Evolutionary conservation across 2,888 invertebrate species (phyloP), one percentile per base, ranked within the genome.

Genomic region (Matsumyia berberina): DNA sequence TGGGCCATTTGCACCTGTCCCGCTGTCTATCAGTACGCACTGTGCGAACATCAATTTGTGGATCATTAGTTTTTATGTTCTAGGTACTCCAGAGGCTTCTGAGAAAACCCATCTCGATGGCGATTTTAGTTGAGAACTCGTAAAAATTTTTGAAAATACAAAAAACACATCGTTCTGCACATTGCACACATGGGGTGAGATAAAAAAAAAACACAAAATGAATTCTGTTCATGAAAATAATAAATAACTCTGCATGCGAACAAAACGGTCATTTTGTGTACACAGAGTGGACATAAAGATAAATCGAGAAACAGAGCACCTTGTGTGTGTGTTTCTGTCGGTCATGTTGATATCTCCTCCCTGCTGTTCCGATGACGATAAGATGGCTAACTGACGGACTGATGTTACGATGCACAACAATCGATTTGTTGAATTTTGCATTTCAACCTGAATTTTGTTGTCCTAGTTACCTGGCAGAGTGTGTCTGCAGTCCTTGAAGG

Each of bases 41-140:
- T 64, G 42, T 80, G 70, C 60, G 58, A 85, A 80, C 85, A 70
- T 80, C 66, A 85, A 80, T 85, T 80, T 85, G 74, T 80, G 80
- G 74, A 80, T 85, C 85, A 85, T 85, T 85, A 80, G 80, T 64
- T 85, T 85, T 85, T 80, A 85, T 85, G 46, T 70, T 53, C 35
- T 69, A 35, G 66, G 37, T 19, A 67, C 42, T 24, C 39, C 19
- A 31, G 39, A 51, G 5, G 29, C 29, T 79, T 74, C 73, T 24
- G 8, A 46, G 79, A 62, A 78, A 69, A 69, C 46, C 29, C 67
- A 74, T 74, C 67, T 57, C 33, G 57, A 64, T 69, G 79, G 69
- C 66, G 57, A 76, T 80, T 74, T 74, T 79, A 67, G 44, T 67
- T 15, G 62, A 64, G 58, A 66, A 79, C 73, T 79, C 83, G 44